Evolutionary conservation across 2,888 invertebrate species (phyloP).

Genomic region (Drosophila paranaensis): DNA sequence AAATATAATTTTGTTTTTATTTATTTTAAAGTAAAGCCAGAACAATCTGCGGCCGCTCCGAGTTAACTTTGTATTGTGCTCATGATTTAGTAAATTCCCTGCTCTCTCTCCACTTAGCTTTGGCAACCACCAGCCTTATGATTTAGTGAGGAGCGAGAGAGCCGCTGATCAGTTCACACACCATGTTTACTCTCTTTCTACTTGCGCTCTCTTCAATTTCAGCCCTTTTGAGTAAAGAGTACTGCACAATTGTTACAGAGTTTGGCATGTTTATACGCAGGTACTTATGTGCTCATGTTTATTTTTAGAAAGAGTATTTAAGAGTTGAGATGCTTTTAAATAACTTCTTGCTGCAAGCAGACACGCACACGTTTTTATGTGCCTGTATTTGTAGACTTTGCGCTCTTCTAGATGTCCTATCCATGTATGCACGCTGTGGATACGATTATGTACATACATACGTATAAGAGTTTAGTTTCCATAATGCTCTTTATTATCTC

Average conservation of each 20-base stretch:
- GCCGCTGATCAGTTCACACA: background rate
- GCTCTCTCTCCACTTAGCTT: background rate
- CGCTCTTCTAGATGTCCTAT: too few relatives aligned
- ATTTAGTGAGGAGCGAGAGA: background rate
- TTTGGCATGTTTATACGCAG: background rate
- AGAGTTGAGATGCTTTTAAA: too few relatives aligned
- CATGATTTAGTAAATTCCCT: background rate
- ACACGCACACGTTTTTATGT: too few relatives aligned
- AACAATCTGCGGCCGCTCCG: background rate
- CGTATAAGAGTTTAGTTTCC: too few relatives aligned
- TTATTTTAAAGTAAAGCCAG: background rate
- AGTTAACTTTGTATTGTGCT: background rate
- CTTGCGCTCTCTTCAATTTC: background rate
- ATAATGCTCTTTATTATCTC: too few relatives aligned
- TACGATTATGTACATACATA: too few relatives aligned
- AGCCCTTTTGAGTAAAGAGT: background rate
- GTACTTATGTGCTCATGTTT: too few relatives aligned
- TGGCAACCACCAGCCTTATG: background rate
- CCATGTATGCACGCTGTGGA: too few relatives aligned
- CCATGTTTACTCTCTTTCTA: background rate
- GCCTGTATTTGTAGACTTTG: too few relatives aligned
- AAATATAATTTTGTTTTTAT: conserved; percentile 12
- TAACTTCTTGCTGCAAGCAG: too few relatives aligned
- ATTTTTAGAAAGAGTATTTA: too few relatives aligned
- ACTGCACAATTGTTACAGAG: background rate